These are phyloP conservation scores for Rhinophrynus dorsalis DNA, from an alignment of 2,797 vertebrate genomes.

Conservation along the genomic window DNA sequence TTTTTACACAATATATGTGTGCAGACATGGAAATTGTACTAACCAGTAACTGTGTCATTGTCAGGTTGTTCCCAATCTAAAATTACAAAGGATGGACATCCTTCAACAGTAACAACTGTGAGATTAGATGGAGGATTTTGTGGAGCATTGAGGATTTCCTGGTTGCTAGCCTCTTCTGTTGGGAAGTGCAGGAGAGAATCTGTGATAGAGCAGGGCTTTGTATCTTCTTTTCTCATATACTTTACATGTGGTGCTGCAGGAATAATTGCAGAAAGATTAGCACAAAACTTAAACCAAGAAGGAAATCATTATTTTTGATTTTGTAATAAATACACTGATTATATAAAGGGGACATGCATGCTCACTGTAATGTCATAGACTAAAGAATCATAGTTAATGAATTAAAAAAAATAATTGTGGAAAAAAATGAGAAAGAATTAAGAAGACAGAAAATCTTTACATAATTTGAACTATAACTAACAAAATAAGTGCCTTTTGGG, in stretches of 20 bases:
- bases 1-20: too few relatives aligned
- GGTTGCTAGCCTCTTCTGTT: slow-evolving; percentile 74
- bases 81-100: slow-evolving; percentile 92
- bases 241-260: slow-evolving; percentile 85
- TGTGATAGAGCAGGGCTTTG: slow-evolving; percentile 93
- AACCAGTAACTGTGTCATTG: slow-evolving; percentile 91
- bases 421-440: too few relatives aligned
- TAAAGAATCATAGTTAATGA: too few relatives aligned
- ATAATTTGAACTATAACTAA: too few relatives aligned
- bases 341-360: too few relatives aligned
- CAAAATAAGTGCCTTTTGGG: too few relatives aligned
- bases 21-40: slow-evolving; percentile 33
- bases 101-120: slow-evolving; percentile 93
- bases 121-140: slow-evolving; percentile 86
- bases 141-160: slow-evolving; percentile 78
- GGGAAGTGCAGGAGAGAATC: slow-evolving; percentile 85
- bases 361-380: too few relatives aligned
- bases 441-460: too few relatives aligned
- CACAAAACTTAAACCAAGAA: neutral
- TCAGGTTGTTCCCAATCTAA: slow-evolving; percentile 88
- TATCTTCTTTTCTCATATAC: slow-evolving; percentile 85
- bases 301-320: too few relatives aligned
- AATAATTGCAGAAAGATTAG: neutral
- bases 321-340: too few relatives aligned
- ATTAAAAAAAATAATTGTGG: too few relatives aligned